Percentiles rank a stretch among this genome's conserved stretches.
Conservation (phyloP, 2,797 vertebrate genomes). For the Sebastes minor region DNA sequence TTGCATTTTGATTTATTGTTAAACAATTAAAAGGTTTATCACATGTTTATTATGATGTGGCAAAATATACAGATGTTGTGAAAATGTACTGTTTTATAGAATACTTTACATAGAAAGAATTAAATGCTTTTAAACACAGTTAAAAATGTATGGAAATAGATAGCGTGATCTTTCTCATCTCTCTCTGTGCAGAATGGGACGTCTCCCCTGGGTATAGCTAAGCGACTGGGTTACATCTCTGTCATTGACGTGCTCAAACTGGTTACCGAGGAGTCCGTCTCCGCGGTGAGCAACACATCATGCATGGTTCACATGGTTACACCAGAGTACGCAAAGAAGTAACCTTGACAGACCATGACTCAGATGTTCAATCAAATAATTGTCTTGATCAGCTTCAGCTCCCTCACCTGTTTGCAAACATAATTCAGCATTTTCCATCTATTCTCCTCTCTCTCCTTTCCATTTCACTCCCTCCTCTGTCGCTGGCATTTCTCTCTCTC, state of each 20-base stretch:
- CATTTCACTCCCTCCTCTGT: neutral
- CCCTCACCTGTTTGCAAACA: slow-evolving; percentile 11
- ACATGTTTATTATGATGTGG: neutral
- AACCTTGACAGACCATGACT: slow-evolving; percentile 3
- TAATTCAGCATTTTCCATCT: neutral
- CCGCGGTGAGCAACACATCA: slow-evolving; percentile 81
- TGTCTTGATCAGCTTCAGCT: neutral
- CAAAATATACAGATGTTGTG: neutral
- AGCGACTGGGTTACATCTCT: slow-evolving; percentile 95
- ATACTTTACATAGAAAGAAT: neutral
- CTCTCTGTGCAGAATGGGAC: slow-evolving; percentile 86
- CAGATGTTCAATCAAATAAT: neutral
- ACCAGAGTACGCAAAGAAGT: neutral
- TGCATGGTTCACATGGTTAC: slow-evolving; percentile 29
- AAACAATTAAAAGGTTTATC: neutral
- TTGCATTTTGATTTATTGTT: neutral
- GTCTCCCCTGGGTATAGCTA: slow-evolving; percentile 95
- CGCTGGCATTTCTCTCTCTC: neutral
- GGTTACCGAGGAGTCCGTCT: slow-evolving; percentile 91
- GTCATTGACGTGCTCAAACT: slow-evolving; percentile 96
- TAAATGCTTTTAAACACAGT: neutral
- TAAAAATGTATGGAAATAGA: neutral
- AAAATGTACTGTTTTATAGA: neutral
- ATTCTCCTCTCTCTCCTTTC: neutral
- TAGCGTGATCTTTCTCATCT: slow-evolving; percentile 4